Evolutionary conservation across 2,888 invertebrate species (phyloP), one percentile per base, ranked within the genome.

Genomic region (Osmoderma eremita): DNA sequence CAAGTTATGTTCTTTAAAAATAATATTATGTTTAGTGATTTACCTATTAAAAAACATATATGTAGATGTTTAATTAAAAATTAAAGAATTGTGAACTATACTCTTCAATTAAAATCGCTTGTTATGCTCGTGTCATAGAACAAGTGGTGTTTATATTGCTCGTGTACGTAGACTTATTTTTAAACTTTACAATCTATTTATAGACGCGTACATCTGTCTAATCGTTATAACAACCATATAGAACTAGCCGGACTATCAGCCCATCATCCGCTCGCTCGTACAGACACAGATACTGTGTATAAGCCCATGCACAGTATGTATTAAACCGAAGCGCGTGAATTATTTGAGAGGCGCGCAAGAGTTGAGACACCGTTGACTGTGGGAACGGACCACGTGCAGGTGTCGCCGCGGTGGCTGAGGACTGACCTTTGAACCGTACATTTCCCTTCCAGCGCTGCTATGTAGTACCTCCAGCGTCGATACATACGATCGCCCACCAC

Each of bases 361-460:
- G 36, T 30, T 12, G 30, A 10, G 15, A 20, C 8, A 38, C 12
- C 18, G 10, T 48, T 10, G n/a, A 48, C 48, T 70, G 71, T 73
- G 72, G 70, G 72, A 74, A 75, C 63, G 42, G 74, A 70, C 75
- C 77, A 76, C 75, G 75, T 77, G 76, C 74, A 72, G 71, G 67
- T 73, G 75, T 72, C 75, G 74, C 70, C 74, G 68, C 66, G 69
- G 69, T 71, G 74, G 67, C 73, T 75, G 69, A 71, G 65, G 71
- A 71, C 71, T 75, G 76, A 76, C 75, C 76, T 77, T 74, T 76
- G 73, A 74, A 75, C 75, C 71, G 67, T 17, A 50, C 48, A 39
- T 54, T 51, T 65, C 51, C 41, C 45, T 53, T 48, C 62, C 50
- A 51, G 62, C 58, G 24, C 58, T 17, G 30, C 15, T 61, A 15